Evolutionary conservation across 2,888 invertebrate genomes (phyloP).

Genomic region (Keiferia lycopersicella): DNA sequence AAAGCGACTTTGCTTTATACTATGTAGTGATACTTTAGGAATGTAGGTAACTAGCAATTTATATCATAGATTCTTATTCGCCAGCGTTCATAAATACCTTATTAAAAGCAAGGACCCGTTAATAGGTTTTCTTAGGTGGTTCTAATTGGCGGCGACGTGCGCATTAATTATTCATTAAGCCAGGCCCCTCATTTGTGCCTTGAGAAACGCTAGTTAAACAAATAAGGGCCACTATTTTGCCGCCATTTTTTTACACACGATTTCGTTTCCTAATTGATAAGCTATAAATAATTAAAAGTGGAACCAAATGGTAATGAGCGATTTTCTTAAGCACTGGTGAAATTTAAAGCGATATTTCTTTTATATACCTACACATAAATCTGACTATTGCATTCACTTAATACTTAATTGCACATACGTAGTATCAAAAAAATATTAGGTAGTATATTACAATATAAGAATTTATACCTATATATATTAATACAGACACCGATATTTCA

Average conservation of each 20-base stretch:
- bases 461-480: too few relatives aligned
- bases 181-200: slow-evolving; percentile 68
- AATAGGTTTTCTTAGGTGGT: slow-evolving; percentile 75
- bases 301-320: neutral
- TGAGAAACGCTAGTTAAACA: slow-evolving; percentile 71
- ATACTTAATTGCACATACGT: too few relatives aligned
- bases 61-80: neutral
- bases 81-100: slow-evolving; percentile 6
- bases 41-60: too few relatives aligned
- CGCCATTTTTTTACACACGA: slow-evolving; percentile 47
- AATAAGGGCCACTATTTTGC: slow-evolving; percentile 59
- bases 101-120: slow-evolving; percentile 31
- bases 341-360: neutral
- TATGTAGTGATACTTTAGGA: too few relatives aligned
- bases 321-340: neutral
- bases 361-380: too few relatives aligned
- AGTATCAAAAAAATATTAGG: too few relatives aligned
- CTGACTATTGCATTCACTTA: too few relatives aligned
- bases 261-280: slow-evolving; percentile 17
- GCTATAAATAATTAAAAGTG: slow-evolving; percentile 10
- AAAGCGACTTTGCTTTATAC: too few relatives aligned
- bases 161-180: slow-evolving; percentile 78
- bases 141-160: slow-evolving; percentile 75
- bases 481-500: too few relatives aligned
- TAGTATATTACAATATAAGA: too few relatives aligned